Base-by-base conservation (phyloP, 2,113 vertebrate genomes). In the Prolemur simus region DNA sequence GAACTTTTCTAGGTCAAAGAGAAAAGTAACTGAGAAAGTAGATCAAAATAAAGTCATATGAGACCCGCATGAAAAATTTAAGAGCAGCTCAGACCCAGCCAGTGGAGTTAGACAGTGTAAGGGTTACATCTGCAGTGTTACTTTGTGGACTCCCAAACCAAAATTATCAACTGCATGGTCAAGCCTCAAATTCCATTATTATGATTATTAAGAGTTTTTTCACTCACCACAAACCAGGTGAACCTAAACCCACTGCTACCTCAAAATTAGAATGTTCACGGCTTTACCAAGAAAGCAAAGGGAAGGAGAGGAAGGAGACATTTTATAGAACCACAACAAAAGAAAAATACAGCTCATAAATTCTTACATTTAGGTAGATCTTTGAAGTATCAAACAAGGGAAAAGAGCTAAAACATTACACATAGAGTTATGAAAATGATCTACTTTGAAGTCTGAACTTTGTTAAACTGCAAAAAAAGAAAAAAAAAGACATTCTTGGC, bases 71-170 rank as follows among this genome's bases (percentile, higher is more conserved):
- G 42, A 54, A 42, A 27, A 27, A 49, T 15, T 8, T 8, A 32
- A 73, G 42, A 93, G 49, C 73, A 63, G 14, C 1, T 32, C 18
- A 58, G 47, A 80, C 14, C 32, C 71, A 49, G 42, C 23, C 3
- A 39, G 58, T 1, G 37, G 32, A 5, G 4, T 18, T 32, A 7
- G 60, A 9, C 0, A 37, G 17, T 5, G 0, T 6, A 29, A 81
- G 37, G 21, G 37, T 15, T 18, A 2, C 5, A 14, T 17, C 34
- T 18, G 29, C 15, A 3, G n/a, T 17, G 18, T 25, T 45, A 42
- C 23, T 82, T 5, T 27, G 56, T 71, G 56, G 47, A 56, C 73
- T 69, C 29, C 32, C 37, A 39, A 42, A 32, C 56, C 74, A 13
- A 60, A 87, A 47, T 47, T 6, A 69, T 29, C 37, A 25, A 52